Percentiles rank a stretch among this genome's conserved stretches.
These are phyloP conservation scores for Trogon surrucura DNA, from an alignment of 2,113 vertebrate species.

Conservation along the genomic window DNA sequence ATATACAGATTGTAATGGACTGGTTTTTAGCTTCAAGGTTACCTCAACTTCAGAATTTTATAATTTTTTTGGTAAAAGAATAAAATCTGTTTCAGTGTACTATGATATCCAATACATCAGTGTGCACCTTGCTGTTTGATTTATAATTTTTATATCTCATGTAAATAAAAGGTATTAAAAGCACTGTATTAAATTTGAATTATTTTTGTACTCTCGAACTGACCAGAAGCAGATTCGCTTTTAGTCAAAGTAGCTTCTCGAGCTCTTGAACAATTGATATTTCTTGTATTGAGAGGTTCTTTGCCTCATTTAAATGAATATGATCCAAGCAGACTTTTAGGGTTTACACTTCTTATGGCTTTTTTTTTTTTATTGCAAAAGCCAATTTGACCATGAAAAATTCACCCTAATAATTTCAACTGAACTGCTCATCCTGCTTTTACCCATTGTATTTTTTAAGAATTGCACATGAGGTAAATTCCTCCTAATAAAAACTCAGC, in stretches of 20 bases:
- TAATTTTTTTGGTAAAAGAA: neutral
- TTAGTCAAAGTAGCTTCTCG: neutral
- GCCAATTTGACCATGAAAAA: neutral
- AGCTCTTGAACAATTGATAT: neutral
- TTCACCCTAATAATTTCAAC: neutral
- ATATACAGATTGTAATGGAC: neutral
- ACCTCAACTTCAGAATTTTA: neutral
- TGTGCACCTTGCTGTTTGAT: neutral
- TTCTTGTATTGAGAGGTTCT: neutral
- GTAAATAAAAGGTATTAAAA: neutral
- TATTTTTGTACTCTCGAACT: neutral
- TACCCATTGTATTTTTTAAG: neutral
- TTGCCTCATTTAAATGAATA: neutral
- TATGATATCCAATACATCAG: neutral
- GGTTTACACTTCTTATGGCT: neutral
- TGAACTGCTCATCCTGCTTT: neutral
- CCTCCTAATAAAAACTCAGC: neutral
- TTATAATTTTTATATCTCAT: neutral
- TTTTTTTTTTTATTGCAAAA: neutral
- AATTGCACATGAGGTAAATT: accelerated
- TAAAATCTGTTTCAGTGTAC: neutral
- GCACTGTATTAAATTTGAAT: neutral
- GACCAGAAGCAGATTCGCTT: neutral
- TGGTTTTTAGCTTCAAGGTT: neutral
- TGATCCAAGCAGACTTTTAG: neutral